Evolutionary conservation across 2,797 vertebrate species (phyloP).

Genomic region (Gallinago solitaria): DNA sequence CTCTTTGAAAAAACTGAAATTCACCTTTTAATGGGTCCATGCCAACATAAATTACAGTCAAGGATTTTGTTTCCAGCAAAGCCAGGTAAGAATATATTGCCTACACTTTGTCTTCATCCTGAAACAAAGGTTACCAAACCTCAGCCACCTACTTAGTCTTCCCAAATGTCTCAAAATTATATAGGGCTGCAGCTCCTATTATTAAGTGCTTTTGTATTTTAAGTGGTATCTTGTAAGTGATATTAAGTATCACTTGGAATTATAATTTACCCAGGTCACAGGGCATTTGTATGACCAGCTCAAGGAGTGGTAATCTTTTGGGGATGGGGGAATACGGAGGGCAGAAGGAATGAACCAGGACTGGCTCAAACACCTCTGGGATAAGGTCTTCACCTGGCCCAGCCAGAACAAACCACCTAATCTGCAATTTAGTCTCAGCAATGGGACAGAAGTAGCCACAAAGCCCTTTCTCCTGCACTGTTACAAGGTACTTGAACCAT

Average conservation of each 20-base stretch:
- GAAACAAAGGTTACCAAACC: neutral
- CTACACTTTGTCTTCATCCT: neutral
- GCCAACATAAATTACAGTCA: neutral
- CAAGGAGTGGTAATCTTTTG: neutral
- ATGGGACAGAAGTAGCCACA: neutral
- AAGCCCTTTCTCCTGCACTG: neutral
- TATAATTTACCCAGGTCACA: neutral
- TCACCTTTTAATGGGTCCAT: neutral
- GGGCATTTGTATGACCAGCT: neutral
- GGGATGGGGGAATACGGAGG: neutral
- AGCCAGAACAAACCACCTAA: neutral
- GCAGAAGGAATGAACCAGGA: neutral
- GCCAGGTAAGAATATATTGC: neutral
- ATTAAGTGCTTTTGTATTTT: neutral
- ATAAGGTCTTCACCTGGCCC: neutral
- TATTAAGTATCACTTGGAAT: neutral
- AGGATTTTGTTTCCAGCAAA: neutral
- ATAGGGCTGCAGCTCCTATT: neutral
- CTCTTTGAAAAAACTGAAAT: neutral
- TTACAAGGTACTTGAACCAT: rapidly evolving
- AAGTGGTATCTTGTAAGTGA: too few species aligned
- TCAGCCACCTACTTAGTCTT: neutral
- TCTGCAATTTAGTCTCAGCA: neutral
- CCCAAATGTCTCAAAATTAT: neutral
- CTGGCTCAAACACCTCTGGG: neutral